Conservation (phyloP, 2,888 invertebrate species). For the Nomada fucata region DNA sequence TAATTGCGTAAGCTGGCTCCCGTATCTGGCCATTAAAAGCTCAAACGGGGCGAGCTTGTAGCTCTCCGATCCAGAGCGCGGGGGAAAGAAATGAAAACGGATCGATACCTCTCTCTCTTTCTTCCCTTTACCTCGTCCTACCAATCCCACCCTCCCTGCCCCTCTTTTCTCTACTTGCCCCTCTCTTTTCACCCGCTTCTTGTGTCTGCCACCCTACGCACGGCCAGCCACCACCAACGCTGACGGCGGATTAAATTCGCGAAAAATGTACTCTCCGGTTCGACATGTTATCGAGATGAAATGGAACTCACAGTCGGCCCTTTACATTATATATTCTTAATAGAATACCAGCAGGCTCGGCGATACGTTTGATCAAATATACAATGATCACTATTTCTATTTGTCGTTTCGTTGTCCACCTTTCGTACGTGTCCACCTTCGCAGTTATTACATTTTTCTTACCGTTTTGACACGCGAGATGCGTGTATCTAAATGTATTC, state of each 20-base stretch:
- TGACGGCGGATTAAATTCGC: constrained; percentile 28
- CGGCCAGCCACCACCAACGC: constrained; percentile 36
- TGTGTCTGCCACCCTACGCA: neutral
- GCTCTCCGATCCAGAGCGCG: constrained; percentile 21
- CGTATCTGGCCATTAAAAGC: constrained; percentile 67
- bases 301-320: constrained; percentile 24
- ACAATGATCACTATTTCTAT: too few species aligned
- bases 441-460: too few species aligned
- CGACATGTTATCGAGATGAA: constrained; percentile 54
- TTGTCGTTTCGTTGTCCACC: too few species aligned
- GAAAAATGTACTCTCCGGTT: constrained; percentile 23
- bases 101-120: constrained; percentile 48
- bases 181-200: neutral
- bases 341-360: constrained; percentile 47
- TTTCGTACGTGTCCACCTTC: too few species aligned
- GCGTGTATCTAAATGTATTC: too few species aligned
- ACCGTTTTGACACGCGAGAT: too few species aligned
- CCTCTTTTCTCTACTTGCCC: neutral
- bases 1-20: constrained; percentile 70
- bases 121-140: neutral
- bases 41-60: constrained; percentile 57
- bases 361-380: constrained; percentile 38
- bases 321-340: constrained; percentile 58
- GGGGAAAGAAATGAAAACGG: constrained; percentile 59
- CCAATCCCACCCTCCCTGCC: neutral